A percentile compares a stretch with the other conserved stretches of the same genome.
These are phyloP conservation scores for Sebastes nivosus DNA, from an alignment of 2,797 vertebrate genomes.

Conservation along the genomic window DNA sequence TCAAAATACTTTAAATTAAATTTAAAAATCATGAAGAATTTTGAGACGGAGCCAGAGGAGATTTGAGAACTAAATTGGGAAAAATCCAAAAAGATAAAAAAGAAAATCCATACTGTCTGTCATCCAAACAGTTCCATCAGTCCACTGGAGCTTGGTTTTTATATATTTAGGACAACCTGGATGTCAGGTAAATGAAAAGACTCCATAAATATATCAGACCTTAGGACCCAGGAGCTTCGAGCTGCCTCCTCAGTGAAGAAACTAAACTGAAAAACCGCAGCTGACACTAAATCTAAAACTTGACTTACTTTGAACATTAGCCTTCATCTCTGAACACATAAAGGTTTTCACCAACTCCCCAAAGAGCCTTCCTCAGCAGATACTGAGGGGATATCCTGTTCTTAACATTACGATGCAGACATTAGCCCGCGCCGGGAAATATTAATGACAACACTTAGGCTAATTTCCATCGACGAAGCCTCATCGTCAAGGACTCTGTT, in stretches of 20 bases:
- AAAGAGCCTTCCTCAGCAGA: conserved; percentile 70
- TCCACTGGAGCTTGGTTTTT: background rate
- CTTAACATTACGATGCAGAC: conserved; percentile 60
- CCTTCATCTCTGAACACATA: conserved; percentile 58
- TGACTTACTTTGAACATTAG: conserved; percentile 55
- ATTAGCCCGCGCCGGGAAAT: conserved; percentile 62
- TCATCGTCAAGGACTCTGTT: conserved; percentile 70
- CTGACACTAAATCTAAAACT: conserved; percentile 53
- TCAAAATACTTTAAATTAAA: background rate
- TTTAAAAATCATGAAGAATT: background rate
- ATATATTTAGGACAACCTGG: background rate
- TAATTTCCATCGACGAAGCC: conserved; percentile 66
- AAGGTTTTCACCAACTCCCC: conserved; percentile 54
- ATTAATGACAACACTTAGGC: conserved; percentile 79
- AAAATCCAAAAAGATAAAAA: background rate
- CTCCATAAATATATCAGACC: background rate
- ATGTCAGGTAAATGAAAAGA: background rate
- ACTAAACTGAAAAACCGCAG: background rate
- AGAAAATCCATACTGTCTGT: too few relatives aligned
- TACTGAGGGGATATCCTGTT: conserved; percentile 59
- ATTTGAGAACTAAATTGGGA: background rate
- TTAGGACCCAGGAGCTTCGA: background rate
- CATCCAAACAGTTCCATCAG: background rate
- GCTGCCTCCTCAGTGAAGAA: background rate
- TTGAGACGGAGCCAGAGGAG: background rate